These are phyloP conservation scores for Myocastor coypus DNA, from an alignment of 2,113 vertebrate species.

Conservation along the genomic window DNA sequence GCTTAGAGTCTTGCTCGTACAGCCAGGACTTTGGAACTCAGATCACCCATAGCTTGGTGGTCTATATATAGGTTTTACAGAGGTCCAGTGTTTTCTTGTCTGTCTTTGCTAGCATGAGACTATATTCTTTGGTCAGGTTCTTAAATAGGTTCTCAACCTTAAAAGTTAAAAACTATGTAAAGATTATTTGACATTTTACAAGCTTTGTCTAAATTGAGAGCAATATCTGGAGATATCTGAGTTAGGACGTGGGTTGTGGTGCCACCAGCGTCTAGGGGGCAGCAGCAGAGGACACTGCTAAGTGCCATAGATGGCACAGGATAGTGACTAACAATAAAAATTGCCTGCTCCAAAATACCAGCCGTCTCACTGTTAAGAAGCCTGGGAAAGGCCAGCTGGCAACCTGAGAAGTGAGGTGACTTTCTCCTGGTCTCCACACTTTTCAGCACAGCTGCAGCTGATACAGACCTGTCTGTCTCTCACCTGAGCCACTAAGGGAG, in stretches of 20 bases:
- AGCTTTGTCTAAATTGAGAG: not conserved
- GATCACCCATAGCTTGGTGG: not conserved
- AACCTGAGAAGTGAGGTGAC: not conserved
- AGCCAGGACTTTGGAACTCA: not conserved
- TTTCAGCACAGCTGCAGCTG: not conserved
- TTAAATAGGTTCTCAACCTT: not conserved
- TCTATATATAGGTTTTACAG: not conserved
- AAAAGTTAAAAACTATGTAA: not conserved
- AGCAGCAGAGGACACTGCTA: not conserved
- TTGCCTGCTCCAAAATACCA: not conserved
- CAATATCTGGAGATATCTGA: not conserved
- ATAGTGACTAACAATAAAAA: not conserved
- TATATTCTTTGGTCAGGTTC: not conserved
- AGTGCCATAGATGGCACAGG: not conserved
- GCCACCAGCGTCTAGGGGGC: no score
- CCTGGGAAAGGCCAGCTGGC: not conserved
- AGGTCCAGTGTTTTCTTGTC: not conserved
- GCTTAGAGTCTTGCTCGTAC: not conserved
- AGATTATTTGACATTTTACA: not conserved
- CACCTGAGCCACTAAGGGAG: not conserved
- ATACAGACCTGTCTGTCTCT: not conserved
- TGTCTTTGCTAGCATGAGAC: not conserved
- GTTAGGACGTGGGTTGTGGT: not conserved
- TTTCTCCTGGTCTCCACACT: not conserved
- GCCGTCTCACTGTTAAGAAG: not conserved